A percentile compares a stretch with the other conserved stretches of the same genome.
phyloP scores from a whole-genome alignment of 2,797 vertebrate species.

The Cyclura pinguis region DNA sequence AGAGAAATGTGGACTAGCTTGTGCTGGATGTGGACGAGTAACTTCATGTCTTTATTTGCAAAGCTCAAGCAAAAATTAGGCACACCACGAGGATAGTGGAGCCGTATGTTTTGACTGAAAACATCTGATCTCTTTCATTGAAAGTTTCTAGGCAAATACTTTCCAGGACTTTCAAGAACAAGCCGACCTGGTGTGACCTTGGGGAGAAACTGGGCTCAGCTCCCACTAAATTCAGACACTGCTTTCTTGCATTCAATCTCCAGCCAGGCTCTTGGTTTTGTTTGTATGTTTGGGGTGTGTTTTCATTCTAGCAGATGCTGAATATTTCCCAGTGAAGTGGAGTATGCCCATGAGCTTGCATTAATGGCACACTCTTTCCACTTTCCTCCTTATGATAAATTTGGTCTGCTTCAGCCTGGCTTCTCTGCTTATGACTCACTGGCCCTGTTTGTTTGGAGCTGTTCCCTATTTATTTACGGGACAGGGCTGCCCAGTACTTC shows the following conservation, averaged over 20 bases:
- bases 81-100: constrained; percentile 1
- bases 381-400: not conserved
- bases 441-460: constrained; percentile 5
- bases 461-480: constrained; percentile 39
- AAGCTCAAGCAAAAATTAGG: constrained; percentile 16
- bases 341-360: not conserved
- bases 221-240: not conserved
- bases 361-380: not conserved
- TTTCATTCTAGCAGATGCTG: not conserved
- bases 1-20: not conserved
- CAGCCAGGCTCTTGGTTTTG: not conserved
- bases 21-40: not conserved
- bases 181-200: not conserved
- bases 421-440: not conserved
- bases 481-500: constrained; percentile 27
- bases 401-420: not conserved
- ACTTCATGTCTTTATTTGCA: not conserved
- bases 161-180: not conserved
- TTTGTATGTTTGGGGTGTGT: not conserved
- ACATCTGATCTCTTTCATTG: constrained; percentile 38
- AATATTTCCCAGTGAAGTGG: not conserved
- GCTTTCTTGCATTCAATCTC: not conserved
- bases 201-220: not conserved
- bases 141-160: constrained; percentile 18
- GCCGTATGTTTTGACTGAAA: constrained; percentile 1